Evolutionary conservation across 2,797 vertebrate genomes (phyloP).

Genomic region (Diplodus puntazzo): DNA sequence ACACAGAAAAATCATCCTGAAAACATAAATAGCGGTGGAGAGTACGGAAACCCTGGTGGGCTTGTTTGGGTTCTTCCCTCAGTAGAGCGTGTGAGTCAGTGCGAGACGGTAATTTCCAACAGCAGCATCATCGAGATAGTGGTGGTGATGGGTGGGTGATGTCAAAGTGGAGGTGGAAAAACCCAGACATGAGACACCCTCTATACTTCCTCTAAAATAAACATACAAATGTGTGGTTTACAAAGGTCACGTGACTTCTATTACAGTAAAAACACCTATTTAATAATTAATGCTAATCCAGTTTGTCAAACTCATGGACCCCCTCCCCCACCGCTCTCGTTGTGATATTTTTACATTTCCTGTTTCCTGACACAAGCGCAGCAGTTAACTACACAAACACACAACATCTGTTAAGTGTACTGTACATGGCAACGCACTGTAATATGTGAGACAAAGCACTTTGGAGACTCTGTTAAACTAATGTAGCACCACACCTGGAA

Average conservation of each 20-base stretch:
- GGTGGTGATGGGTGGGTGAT: neutral
- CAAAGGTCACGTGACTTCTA: neutral
- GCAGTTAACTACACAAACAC: neutral
- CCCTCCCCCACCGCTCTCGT: neutral
- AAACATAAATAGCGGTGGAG: neutral
- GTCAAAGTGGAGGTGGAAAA: no score
- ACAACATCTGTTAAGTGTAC: neutral
- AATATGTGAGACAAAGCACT: neutral
- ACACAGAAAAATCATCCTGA: neutral
- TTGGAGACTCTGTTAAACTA: conserved; percentile 2
- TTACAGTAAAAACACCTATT: neutral
- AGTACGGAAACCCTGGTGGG: conserved; percentile 1
- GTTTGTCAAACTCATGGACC: neutral
- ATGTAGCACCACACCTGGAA: conserved; percentile 24
- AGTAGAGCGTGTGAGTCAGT: neutral
- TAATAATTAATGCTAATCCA: neutral
- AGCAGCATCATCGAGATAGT: no score
- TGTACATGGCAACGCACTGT: neutral
- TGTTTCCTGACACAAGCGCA: neutral
- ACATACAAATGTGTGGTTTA: no score
- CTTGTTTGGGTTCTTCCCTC: neutral
- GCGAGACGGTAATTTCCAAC: neutral
- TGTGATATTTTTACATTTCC: conserved; percentile 10
- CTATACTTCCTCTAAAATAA: no score
- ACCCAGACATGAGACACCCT: no score